Conservation (phyloP, 2,113 vertebrate species). For the Ifrita kowaldi region DNA sequence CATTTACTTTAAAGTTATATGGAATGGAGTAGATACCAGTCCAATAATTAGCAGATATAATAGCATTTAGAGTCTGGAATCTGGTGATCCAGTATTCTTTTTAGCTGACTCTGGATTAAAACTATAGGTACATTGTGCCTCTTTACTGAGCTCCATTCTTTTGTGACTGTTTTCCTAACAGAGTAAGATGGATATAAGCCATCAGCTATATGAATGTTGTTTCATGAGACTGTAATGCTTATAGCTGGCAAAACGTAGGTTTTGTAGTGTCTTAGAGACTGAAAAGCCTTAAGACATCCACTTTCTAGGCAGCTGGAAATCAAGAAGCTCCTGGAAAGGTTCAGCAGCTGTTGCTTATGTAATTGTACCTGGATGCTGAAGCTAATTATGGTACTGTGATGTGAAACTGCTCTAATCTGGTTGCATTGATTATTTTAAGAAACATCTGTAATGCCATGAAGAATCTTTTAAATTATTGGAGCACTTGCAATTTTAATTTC, state of each 20-base stretch:
- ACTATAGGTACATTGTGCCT: neutral
- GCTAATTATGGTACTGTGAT: neutral
- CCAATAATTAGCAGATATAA: neutral
- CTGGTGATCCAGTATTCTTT: neutral
- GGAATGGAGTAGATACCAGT: neutral
- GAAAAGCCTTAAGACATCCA: neutral
- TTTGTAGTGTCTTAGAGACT: neutral
- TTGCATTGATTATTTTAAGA: neutral
- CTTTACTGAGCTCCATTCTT: neutral
- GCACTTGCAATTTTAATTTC: neutral
- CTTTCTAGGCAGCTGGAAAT: neutral
- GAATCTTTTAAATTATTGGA: neutral
- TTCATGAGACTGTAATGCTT: neutral
- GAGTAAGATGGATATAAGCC: neutral
- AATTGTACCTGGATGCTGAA: neutral
- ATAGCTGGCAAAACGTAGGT: neutral
- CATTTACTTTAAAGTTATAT: neutral
- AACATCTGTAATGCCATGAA: neutral
- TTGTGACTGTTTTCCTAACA: neutral
- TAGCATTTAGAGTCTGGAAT: neutral
- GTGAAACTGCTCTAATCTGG: neutral
- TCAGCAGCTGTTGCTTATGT: constrained; percentile 8
- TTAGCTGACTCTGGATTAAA: neutral
- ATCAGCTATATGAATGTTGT: neutral
- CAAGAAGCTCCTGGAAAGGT: neutral